Evolutionary conservation across 53 echinoderm and acorn worm genomes (phyloP).

Genomic region (Arbacia lixula): DNA sequence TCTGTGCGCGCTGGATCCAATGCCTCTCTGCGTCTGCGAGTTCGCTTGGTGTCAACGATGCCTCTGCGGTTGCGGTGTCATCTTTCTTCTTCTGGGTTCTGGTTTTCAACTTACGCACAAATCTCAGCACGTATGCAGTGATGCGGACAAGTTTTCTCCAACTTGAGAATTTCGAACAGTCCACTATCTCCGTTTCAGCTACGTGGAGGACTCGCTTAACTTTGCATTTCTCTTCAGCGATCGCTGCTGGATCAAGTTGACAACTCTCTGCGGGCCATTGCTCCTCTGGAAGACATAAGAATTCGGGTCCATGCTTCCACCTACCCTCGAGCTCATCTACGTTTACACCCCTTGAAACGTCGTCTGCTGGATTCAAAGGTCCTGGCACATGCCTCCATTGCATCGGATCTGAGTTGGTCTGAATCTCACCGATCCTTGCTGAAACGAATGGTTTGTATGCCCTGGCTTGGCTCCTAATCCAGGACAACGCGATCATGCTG

Average conservation of each 20-base stretch:
- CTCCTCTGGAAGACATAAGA: conserved; percentile 61
- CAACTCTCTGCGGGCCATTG: conserved; percentile 58
- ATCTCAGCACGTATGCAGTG: conserved; percentile 63
- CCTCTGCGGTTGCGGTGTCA: no score
- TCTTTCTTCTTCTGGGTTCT: no score
- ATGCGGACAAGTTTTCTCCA: conserved; percentile 63
- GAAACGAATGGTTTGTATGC: conserved; percentile 62
- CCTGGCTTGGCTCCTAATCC: conserved; percentile 62
- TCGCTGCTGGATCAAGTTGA: conserved; percentile 17
- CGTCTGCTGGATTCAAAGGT: conserved; percentile 61
- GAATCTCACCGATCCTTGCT: conserved; percentile 62
- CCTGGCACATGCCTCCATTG: conserved; percentile 69
- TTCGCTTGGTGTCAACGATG: no score
- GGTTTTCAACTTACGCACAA: conserved; percentile 54
- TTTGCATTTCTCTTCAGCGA: conserved; percentile 36
- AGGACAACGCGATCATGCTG: conserved; percentile 62
- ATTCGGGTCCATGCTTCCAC: conserved; percentile 66
- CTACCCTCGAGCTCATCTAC: conserved; percentile 40
- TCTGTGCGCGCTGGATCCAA: conserved; percentile 25
- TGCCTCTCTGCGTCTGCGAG: not conserved
- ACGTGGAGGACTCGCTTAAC: conserved; percentile 38
- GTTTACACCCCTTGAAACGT: conserved; percentile 59
- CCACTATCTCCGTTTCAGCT: conserved; percentile 24
- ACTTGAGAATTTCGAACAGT: conserved; percentile 51
- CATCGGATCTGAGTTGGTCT: conserved; percentile 55